A percentile compares a stretch with the other conserved stretches of the same genome.
Conservation (phyloP, 2,797 vertebrate species). For the Acrossocheilus fasciatus region DNA sequence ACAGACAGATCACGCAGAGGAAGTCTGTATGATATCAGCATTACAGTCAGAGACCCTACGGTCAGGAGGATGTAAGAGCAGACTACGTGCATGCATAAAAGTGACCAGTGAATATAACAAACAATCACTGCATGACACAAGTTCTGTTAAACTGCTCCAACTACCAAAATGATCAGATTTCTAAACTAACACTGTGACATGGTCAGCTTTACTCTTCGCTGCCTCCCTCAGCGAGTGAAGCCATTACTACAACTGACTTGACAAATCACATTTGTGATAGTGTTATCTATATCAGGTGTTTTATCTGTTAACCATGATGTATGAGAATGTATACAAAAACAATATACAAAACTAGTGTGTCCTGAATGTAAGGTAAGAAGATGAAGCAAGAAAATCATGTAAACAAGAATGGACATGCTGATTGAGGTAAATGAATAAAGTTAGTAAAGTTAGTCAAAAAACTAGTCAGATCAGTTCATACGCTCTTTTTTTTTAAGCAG, state of each 20-base stretch:
- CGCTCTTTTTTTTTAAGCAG: not conserved
- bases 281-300: constrained; percentile 9
- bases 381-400: not conserved
- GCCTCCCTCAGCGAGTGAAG: not conserved
- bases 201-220: not conserved
- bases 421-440: not conserved
- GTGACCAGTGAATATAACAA: not conserved
- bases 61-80: constrained; percentile 30
- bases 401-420: not conserved
- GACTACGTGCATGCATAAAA: not conserved
- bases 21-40: constrained; percentile 46
- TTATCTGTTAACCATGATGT: constrained; percentile 15
- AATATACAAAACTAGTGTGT: not conserved
- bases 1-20: constrained; percentile 30
- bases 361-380: not conserved
- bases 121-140: not conserved
- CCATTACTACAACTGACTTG: not conserved
- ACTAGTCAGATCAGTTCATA: not conserved
- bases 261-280: constrained; percentile 22
- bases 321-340: constrained; percentile 8
- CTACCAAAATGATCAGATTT: not conserved
- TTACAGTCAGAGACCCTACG: constrained; percentile 12
- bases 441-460: not conserved
- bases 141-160: not conserved
- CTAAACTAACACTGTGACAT: not conserved